Percentiles rank a stretch among this genome's conserved stretches.
Conservation (phyloP, 1,140 invertebrate species). For the Halotydeus destructor region DNA sequence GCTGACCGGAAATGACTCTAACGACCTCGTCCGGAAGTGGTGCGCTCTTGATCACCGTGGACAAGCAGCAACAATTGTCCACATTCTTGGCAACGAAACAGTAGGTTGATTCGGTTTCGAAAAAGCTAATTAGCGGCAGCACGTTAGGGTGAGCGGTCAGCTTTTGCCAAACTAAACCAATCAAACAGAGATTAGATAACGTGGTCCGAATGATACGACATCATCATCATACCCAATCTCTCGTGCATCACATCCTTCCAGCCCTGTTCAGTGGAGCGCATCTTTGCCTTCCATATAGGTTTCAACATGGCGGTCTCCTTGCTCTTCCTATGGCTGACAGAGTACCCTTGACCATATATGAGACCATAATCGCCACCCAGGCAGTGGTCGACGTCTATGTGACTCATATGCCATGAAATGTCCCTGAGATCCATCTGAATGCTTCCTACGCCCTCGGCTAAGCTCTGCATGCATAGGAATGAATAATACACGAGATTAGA, state of each 20-base stretch:
- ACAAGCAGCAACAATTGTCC: background rate
- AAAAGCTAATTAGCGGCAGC: constrained; percentile 3
- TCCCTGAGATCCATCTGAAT: constrained; percentile 2
- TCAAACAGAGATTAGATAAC: too few species aligned
- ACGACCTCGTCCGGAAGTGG: background rate
- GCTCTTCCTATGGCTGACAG: background rate
- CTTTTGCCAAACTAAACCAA: constrained; percentile 7
- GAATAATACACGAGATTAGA: too few species aligned
- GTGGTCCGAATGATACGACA: too few species aligned
- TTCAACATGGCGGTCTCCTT: background rate
- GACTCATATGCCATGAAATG: background rate
- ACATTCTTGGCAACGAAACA: constrained; percentile 8
- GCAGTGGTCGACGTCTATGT: background rate
- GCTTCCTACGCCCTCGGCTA: background rate
- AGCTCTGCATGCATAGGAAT: background rate
- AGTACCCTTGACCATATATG: background rate
- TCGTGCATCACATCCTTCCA: background rate
- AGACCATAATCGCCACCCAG: background rate
- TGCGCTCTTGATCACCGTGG: background rate
- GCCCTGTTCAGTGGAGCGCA: background rate
- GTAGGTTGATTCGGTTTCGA: constrained; percentile 7
- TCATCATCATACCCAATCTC: too few species aligned
- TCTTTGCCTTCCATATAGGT: background rate
- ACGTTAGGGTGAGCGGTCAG: constrained; percentile 4
- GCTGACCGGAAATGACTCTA: constrained; percentile 1